phyloP scores from a whole-genome alignment of 23 tunicate genomes.

The Phallusia fumigata region DNA sequence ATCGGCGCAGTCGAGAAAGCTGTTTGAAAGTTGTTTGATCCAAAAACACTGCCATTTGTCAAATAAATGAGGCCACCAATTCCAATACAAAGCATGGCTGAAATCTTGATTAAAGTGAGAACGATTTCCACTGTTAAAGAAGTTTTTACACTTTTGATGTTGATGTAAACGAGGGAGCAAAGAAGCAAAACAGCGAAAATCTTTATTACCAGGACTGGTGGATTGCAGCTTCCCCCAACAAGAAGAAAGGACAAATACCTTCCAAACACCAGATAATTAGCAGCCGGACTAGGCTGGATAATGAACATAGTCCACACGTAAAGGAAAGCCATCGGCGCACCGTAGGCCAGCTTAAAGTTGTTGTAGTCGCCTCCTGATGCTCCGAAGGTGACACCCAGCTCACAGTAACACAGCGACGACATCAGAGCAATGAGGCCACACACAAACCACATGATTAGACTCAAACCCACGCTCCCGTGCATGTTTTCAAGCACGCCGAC shows the following conservation, averaged over 20 bases:
- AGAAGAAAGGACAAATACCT: constrained; percentile 47
- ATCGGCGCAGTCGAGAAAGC: constrained; percentile 26
- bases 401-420: no score
- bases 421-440: constrained; percentile 58
- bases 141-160: constrained; percentile 44
- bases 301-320: constrained; percentile 18
- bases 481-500: constrained; percentile 42
- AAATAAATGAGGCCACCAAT: constrained; percentile 35
- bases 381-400: no score
- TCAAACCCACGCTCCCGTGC: constrained; percentile 62
- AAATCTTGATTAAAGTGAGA: constrained; percentile 41
- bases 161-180: constrained; percentile 19
- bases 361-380: no score
- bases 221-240: constrained; percentile 24
- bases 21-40: constrained; percentile 36
- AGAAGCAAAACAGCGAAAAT: constrained; percentile 6
- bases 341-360: no score
- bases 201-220: constrained; percentile 36
- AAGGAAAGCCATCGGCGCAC: constrained; percentile 35
- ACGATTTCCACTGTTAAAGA: constrained; percentile 39
- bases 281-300: background rate
- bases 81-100: constrained; percentile 31
- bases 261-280: constrained; percentile 26
- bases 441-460: constrained; percentile 51
- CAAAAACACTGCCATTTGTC: constrained; percentile 37